Evolutionary conservation across 2,113 vertebrate genomes (phyloP).

Genomic region (Bos javanicus): DNA sequence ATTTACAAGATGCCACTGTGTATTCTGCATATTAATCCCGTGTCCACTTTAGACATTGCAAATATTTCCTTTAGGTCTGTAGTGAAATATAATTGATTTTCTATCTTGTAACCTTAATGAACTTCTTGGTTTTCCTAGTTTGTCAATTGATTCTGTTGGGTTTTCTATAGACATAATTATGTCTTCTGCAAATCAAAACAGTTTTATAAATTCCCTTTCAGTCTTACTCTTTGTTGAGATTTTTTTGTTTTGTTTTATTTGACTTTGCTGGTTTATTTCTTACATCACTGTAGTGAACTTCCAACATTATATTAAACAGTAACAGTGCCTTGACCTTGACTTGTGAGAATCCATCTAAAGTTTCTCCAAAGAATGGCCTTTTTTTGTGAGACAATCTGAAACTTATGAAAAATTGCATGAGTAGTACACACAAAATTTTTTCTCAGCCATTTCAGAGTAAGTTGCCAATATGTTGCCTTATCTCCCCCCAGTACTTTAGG

Average conservation of each 20-base stretch:
- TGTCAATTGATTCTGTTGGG: neutral
- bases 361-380: neutral
- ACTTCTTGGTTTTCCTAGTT: conserved; percentile 13
- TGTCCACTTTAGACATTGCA: neutral
- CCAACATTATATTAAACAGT: neutral
- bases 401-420: neutral
- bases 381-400: neutral
- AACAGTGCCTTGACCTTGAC: neutral
- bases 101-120: neutral
- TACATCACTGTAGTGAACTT: neutral
- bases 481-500: neutral
- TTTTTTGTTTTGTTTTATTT: neutral
- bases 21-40: neutral
- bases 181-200: conserved; percentile 17
- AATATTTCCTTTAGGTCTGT: conserved; percentile 17
- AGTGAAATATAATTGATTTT: conserved; percentile 29
- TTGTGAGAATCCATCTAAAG: neutral
- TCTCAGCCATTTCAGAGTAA: neutral
- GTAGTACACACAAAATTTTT: neutral
- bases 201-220: neutral
- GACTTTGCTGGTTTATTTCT: neutral
- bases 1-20: neutral
- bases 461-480: neutral
- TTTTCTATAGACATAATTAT: conserved; percentile 19
- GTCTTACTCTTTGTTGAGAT: neutral